These are phyloP conservation scores for Portunus trituberculatus DNA, from an alignment of 1,140 invertebrate species.

Conservation along the genomic window DNA sequence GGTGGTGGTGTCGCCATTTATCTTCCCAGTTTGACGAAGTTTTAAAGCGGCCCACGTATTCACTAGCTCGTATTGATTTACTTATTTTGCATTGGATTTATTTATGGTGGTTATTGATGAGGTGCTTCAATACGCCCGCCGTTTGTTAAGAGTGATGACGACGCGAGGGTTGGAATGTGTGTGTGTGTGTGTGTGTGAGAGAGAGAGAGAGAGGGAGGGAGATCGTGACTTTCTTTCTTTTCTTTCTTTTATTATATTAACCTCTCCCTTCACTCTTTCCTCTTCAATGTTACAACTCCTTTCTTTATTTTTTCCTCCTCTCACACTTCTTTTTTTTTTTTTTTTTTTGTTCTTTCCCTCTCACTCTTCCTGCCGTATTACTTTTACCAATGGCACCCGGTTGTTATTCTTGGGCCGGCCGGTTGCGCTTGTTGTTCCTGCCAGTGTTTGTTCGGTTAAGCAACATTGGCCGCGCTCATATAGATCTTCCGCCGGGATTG, in stretches of 20 bases:
- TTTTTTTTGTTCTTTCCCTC: not conserved
- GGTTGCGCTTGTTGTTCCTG: not conserved
- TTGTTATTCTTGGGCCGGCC: not conserved
- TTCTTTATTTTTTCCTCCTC: not conserved
- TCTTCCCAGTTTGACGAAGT: too few species aligned
- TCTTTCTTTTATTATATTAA: not conserved
- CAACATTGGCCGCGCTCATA: not conserved
- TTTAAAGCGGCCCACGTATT: too few species aligned
- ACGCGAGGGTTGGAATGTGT: too few species aligned
- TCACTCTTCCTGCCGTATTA: not conserved
- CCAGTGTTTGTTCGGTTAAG: not conserved
- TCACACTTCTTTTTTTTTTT: not conserved
- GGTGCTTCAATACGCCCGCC: too few species aligned
- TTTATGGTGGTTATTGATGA: too few species aligned
- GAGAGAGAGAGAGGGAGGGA: too few species aligned
- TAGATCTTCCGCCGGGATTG: not conserved
- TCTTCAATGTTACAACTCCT: not conserved
- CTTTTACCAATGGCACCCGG: not conserved
- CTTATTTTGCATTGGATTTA: too few species aligned
- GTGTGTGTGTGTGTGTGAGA: too few species aligned
- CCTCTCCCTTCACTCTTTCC: not conserved
- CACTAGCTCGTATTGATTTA: too few species aligned
- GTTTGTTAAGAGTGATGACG: too few species aligned
- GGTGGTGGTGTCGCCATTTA: too few species aligned
- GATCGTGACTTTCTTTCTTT: not conserved